A percentile compares a stretch with the other conserved stretches of the same genome.
Evolutionary conservation across 1,140 invertebrate species (phyloP).

Genomic region (Microplitis demolitor): DNA sequence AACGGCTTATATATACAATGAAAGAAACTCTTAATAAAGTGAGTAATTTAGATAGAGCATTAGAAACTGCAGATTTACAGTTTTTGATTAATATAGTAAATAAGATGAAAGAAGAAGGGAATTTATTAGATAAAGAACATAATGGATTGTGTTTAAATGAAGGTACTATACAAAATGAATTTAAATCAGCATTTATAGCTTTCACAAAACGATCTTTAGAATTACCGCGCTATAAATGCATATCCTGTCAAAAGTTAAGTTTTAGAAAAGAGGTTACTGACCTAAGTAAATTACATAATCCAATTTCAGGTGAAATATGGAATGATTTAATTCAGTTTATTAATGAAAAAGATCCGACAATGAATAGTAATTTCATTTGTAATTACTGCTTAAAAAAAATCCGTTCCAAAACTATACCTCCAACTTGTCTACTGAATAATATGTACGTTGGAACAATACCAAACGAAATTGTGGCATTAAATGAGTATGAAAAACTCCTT

Average conservation of each 20-base stretch:
- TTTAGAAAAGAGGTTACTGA: background rate
- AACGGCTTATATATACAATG: background rate
- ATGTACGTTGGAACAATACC: no score
- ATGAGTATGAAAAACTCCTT: no score
- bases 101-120: background rate
- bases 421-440: no score
- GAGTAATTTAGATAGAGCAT: no score
- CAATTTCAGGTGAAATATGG: background rate
- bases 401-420: no score
- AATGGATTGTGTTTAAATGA: conserved; percentile 5
- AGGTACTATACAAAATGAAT: background rate
- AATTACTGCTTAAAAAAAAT: no score
- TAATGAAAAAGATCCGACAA: conserved; percentile 17
- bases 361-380: conserved; percentile 13
- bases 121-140: background rate
- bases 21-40: no score
- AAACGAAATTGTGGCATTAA: no score
- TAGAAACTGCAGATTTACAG: no score
- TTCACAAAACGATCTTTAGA: conserved; percentile 11
- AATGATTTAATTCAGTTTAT: conserved; percentile 1
- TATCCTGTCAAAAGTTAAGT: conserved; percentile 20
- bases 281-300: background rate
- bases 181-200: conserved; percentile 12
- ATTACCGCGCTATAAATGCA: conserved; percentile 8
- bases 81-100: no score